Evolutionary conservation across 2,888 invertebrate genomes (phyloP).

Genomic region (Marasmarcha lunaedactyla): DNA sequence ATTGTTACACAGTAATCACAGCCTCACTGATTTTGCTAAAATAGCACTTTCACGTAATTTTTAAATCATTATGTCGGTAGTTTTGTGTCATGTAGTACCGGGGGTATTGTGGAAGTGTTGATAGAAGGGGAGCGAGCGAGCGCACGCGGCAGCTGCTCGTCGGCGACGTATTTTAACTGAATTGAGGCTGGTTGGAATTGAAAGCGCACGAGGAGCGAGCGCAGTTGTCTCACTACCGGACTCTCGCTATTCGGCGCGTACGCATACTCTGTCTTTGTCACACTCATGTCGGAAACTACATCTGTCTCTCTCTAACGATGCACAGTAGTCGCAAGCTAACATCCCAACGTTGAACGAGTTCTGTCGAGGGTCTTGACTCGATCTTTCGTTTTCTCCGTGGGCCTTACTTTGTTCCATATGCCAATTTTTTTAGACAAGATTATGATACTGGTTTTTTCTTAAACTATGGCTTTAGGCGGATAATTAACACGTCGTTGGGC

Average conservation of each 20-base stretch:
- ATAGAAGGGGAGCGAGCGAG: conserved; percentile 41
- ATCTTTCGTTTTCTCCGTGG: conserved; percentile 50
- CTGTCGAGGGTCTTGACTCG: conserved; percentile 51
- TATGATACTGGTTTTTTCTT: conserved; percentile 46
- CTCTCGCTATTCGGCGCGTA: conserved; percentile 37
- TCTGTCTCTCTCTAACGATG: conserved; percentile 12
- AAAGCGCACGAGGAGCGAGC: conserved; percentile 24
- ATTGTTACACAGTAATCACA: conserved; percentile 43
- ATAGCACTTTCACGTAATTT: conserved; percentile 12
- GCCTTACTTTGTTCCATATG: conserved; percentile 42
- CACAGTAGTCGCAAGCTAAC: conserved; percentile 62
- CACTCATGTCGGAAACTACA: conserved; percentile 11
- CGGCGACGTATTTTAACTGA: conserved; percentile 43
- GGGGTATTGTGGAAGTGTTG: conserved; percentile 46
- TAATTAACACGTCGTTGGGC: conserved; percentile 45
- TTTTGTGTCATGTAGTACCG: conserved; percentile 28
- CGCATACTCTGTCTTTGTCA: conserved; percentile 39
- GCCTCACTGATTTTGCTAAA: conserved; percentile 27
- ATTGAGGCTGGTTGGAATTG: conserved; percentile 21
- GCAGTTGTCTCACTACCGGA: conserved; percentile 45
- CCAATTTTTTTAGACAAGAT: conserved; percentile 46
- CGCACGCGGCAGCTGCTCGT: conserved; percentile 56
- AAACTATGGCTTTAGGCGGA: conserved; percentile 37
- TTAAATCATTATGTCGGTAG: conserved; percentile 48
- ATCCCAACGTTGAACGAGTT: conserved; percentile 53